phyloP scores from a whole-genome alignment of 1,140 invertebrate genomes.

The Charaxes varanes region DNA sequence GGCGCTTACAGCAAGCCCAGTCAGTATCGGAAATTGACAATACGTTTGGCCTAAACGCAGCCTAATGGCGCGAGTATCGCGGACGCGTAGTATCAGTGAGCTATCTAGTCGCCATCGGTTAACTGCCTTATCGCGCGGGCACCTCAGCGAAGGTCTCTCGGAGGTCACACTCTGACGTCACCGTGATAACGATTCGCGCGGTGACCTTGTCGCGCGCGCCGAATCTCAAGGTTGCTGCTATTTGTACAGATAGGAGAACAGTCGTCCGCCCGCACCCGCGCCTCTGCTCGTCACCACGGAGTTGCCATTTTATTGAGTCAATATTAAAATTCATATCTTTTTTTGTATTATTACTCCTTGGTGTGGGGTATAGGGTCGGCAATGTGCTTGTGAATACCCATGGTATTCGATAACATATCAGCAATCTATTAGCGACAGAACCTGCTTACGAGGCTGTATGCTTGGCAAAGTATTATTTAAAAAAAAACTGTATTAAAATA shows the following conservation, averaged over 20 bases:
- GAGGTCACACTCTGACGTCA: constrained; percentile 68
- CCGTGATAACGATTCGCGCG: constrained; percentile 70
- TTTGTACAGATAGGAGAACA: constrained; percentile 62
- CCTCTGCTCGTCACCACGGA: constrained; percentile 44
- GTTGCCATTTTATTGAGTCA: constrained; percentile 17
- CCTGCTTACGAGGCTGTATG: too few relatives aligned
- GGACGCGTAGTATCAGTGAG: constrained; percentile 6
- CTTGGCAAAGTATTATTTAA: too few relatives aligned
- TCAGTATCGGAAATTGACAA: too few relatives aligned
- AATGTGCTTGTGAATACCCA: too few relatives aligned
- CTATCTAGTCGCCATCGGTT: constrained; percentile 63
- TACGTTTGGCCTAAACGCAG: too few relatives aligned
- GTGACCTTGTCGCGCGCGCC: constrained; percentile 69
- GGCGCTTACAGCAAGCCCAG: too few relatives aligned
- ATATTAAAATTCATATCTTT: too few relatives aligned
- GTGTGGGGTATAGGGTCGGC: too few relatives aligned
- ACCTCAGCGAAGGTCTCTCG: constrained; percentile 65
- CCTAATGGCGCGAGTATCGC: neutral
- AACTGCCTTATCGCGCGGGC: constrained; percentile 57
- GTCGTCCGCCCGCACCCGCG: constrained; percentile 34
- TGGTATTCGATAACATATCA: too few relatives aligned
- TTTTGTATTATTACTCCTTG: too few relatives aligned
- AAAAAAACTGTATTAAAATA: too few relatives aligned
- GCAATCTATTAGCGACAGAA: too few relatives aligned
- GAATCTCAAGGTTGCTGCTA: constrained; percentile 69